Conservation (phyloP, 2,113 vertebrate genomes). For the Rhabdornis inornatus region DNA sequence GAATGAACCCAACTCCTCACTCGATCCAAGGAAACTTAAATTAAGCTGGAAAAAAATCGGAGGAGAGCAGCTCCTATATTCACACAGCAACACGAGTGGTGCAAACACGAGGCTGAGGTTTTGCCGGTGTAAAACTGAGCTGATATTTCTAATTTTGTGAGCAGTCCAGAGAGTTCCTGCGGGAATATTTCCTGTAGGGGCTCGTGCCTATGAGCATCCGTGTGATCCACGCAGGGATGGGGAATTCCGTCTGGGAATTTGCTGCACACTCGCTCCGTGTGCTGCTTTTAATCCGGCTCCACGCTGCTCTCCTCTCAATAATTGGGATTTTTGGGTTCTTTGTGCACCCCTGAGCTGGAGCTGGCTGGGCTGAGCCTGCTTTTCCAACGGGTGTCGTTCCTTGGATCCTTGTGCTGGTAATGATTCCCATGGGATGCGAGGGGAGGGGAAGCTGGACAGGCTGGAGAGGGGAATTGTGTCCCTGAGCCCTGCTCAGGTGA, state of each 20-base stretch:
- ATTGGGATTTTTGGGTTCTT: not conserved
- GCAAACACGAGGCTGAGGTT: not conserved
- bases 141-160: not conserved
- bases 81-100: not conserved
- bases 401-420: accelerated
- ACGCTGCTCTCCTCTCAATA: too few species aligned
- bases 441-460: not conserved
- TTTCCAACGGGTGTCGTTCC: accelerated
- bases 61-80: conserved; percentile 3
- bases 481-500: not conserved
- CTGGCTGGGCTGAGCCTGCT: not conserved
- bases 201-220: not conserved
- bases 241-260: not conserved
- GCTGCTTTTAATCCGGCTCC: not conserved
- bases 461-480: too few species aligned
- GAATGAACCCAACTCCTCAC: not conserved
- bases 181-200: not conserved
- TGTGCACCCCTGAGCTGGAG: not conserved
- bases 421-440: not conserved
- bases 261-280: accelerated
- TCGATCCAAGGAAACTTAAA: not conserved
- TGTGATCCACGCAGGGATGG: accelerated
- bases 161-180: not conserved
- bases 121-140: not conserved
- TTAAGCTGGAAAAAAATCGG: not conserved